phyloP scores from a whole-genome alignment of 2,113 vertebrate species.

The Scortum barcoo region DNA sequence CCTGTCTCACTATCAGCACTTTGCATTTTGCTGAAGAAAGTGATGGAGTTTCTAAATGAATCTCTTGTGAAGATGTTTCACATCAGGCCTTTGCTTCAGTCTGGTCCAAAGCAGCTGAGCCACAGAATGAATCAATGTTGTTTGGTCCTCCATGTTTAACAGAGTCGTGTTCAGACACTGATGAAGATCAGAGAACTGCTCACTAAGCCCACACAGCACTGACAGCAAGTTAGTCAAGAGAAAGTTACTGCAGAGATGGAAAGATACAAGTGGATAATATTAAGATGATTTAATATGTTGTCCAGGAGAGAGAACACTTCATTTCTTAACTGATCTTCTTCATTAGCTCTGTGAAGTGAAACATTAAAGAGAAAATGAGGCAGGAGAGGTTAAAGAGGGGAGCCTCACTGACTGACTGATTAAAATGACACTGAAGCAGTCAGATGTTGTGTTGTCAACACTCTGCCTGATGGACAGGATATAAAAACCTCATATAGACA shows the following conservation, averaged over 20 bases:
- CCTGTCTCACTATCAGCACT: too few relatives aligned
- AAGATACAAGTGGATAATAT: background rate
- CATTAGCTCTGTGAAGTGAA: background rate
- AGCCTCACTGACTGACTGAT: background rate
- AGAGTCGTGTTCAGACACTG: conserved; percentile 6
- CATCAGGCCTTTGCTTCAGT: too few relatives aligned
- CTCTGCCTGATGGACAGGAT: background rate
- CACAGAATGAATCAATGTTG: conserved; percentile 12
- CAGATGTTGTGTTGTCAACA: background rate
- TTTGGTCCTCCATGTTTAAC: background rate
- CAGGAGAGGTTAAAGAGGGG: background rate
- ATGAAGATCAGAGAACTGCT: conserved; percentile 7
- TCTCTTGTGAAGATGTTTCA: too few relatives aligned
- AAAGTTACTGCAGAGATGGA: background rate
- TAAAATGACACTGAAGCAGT: conserved; percentile 4
- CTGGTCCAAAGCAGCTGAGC: too few relatives aligned
- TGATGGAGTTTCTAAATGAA: too few relatives aligned
- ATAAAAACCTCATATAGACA: background rate
- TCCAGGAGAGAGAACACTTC: background rate
- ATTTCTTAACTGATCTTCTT: background rate
- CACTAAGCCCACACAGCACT: background rate
- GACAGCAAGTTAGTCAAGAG: background rate
- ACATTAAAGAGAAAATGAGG: background rate
- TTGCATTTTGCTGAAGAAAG: too few relatives aligned
- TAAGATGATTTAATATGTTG: background rate